Evolutionary conservation across 2,113 vertebrate species (phyloP).

Genomic region (Antechinus flavipes): DNA sequence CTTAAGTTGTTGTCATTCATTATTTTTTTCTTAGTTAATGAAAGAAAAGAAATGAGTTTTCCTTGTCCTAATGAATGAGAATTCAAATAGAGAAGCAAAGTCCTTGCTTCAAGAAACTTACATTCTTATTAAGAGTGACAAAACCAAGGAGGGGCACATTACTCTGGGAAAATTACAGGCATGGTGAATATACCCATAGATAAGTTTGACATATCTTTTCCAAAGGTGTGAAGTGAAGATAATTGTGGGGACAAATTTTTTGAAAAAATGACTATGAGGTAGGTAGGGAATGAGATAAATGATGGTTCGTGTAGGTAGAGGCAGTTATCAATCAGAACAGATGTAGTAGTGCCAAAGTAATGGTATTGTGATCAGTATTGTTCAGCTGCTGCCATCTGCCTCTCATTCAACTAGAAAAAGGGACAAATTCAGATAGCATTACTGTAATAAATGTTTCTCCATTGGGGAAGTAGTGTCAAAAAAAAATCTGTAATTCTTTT

Average conservation of each 20-base stretch:
- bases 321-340: background rate
- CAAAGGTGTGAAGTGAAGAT: background rate
- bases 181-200: background rate
- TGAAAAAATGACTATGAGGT: background rate
- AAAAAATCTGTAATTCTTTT: background rate
- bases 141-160: background rate
- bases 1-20: too few species aligned
- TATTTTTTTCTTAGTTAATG: too few species aligned
- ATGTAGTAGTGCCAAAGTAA: background rate
- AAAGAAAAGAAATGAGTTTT: too few species aligned
- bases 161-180: background rate
- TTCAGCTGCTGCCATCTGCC: background rate
- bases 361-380: background rate
- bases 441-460: background rate
- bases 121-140: background rate
- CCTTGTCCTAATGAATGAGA: too few species aligned
- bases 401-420: background rate
- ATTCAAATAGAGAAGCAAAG: background rate
- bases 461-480: background rate
- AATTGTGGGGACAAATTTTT: background rate
- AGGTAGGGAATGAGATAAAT: background rate
- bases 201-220: background rate
- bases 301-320: background rate
- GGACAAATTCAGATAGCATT: background rate
- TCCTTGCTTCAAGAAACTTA: background rate